These are phyloP conservation scores for Latrodectus geometricus DNA, from an alignment of 1,140 invertebrate species.

Conservation along the genomic window DNA sequence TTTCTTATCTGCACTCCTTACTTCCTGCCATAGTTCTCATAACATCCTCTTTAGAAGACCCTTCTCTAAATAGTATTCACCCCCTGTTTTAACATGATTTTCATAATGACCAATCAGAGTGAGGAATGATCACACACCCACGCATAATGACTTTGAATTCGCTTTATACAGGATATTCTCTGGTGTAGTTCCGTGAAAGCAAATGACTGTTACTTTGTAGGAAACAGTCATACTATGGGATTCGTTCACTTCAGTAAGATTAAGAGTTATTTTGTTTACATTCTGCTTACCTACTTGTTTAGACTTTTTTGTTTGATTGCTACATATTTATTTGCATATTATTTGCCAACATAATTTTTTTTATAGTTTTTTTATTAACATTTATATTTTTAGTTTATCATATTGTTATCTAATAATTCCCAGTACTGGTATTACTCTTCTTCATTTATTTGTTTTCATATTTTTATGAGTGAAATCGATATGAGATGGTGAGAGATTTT, in stretches of 20 bases:
- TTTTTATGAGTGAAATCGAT: no score
- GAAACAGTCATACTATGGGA: not conserved
- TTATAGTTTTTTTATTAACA: no score
- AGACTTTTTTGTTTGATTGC: no score
- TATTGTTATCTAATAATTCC: no score
- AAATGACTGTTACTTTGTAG: constrained; percentile 6
- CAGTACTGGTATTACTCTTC: no score
- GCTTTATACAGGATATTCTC: not conserved
- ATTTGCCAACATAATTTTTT: no score
- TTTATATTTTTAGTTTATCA: no score
- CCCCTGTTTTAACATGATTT: constrained; percentile 11
- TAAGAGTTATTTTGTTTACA: not conserved
- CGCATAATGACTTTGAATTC: not conserved
- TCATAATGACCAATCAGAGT: constrained; percentile 15
- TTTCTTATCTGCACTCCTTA: constrained; percentile 31
- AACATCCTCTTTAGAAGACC: constrained; percentile 38
- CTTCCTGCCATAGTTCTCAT: constrained; percentile 45
- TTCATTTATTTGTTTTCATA: no score
- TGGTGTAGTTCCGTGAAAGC: constrained; percentile 30
- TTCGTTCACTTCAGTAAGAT: not conserved
- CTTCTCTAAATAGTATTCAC: constrained; percentile 29
- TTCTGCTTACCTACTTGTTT: no score
- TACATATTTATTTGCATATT: no score
- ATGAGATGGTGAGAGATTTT: no score
- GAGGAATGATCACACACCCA: constrained; percentile 7